A percentile compares a stretch with the other conserved stretches of the same genome.
phyloP scores from a whole-genome alignment of 1,140 invertebrate species.

The Diachasmimorpha longicaudata region DNA sequence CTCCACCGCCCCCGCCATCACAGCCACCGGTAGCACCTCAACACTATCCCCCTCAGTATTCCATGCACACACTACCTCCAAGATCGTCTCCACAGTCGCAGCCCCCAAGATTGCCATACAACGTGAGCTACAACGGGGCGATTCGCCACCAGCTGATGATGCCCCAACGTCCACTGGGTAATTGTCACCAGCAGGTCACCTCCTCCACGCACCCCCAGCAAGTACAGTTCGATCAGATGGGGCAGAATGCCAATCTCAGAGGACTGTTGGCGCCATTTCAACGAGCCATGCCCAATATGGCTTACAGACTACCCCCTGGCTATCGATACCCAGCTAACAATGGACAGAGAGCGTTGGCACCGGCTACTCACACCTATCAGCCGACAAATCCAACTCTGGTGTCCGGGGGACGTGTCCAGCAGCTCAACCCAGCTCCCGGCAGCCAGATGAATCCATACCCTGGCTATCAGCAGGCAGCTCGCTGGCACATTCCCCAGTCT shows the following conservation, averaged over 20 bases:
- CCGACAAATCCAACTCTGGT: conserved; percentile 43
- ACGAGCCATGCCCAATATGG: conserved; percentile 42
- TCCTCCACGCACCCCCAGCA: conserved; percentile 64
- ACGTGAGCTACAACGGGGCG: conserved; percentile 48
- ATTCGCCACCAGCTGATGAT: conserved; percentile 44
- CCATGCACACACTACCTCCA: conserved; percentile 47
- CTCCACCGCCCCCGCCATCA: neutral
- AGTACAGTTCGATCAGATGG: conserved; percentile 53
- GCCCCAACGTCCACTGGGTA: conserved; percentile 47
- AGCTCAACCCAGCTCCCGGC: conserved; percentile 23
- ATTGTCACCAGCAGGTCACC: conserved; percentile 59
- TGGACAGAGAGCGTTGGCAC: conserved; percentile 35
- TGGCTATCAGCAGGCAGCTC: conserved; percentile 37
- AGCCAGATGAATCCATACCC: conserved; percentile 25
- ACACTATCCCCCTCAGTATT: conserved; percentile 51
- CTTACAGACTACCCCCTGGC: conserved; percentile 52
- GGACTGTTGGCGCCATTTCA: conserved; percentile 56
- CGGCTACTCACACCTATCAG: conserved; percentile 47
- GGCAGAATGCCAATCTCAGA: conserved; percentile 53
- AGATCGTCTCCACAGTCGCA: conserved; percentile 52
- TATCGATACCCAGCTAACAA: conserved; percentile 50
- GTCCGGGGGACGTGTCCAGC: conserved; percentile 48
- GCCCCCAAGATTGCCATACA: conserved; percentile 42
- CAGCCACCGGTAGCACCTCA: conserved; percentile 24
- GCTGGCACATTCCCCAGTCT: conserved; percentile 60